Conservation (phyloP, 1,140 invertebrate genomes). For the Dolichoris vasculosae region DNA sequence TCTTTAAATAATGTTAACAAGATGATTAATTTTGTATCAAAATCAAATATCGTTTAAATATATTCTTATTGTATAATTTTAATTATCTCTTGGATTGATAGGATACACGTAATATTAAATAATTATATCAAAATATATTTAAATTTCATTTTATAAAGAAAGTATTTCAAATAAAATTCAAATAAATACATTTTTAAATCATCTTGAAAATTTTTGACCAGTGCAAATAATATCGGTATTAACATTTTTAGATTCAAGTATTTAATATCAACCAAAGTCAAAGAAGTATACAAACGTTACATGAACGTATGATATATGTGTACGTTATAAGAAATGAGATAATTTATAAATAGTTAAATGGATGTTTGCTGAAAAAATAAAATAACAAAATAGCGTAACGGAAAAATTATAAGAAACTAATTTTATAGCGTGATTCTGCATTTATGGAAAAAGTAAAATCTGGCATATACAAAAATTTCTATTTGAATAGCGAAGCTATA, state of each 20-base stretch:
- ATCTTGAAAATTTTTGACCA: slow-evolving; percentile 25
- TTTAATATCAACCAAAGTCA: slow-evolving; percentile 14
- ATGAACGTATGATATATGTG: slow-evolving; percentile 34
- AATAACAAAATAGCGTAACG: not conserved
- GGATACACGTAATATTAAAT: no score
- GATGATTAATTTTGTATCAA: not conserved
- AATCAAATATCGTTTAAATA: no score
- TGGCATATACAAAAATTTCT: slow-evolving; percentile 25
- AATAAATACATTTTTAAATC: slow-evolving; percentile 2
- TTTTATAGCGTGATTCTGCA: not conserved
- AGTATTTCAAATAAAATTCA: slow-evolving; percentile 30
- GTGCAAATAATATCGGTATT: slow-evolving; percentile 16
- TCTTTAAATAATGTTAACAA: not conserved
- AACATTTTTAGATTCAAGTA: slow-evolving; percentile 34
- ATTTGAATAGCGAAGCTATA: slow-evolving; percentile 37
- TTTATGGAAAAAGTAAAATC: not conserved
- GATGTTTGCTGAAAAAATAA: not conserved
- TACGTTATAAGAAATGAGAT: slow-evolving; percentile 14
- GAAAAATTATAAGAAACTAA: not conserved
- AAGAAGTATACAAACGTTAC: not conserved
- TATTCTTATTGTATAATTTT: not conserved
- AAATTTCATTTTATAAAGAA: not conserved
- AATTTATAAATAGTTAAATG: slow-evolving; percentile 13
- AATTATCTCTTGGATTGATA: not conserved
- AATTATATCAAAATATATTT: no score